Percentiles rank a stretch among this genome's conserved stretches.
Evolutionary conservation across 2,888 invertebrate genomes (phyloP).

Genomic region (Spicauda simplicius): DNA sequence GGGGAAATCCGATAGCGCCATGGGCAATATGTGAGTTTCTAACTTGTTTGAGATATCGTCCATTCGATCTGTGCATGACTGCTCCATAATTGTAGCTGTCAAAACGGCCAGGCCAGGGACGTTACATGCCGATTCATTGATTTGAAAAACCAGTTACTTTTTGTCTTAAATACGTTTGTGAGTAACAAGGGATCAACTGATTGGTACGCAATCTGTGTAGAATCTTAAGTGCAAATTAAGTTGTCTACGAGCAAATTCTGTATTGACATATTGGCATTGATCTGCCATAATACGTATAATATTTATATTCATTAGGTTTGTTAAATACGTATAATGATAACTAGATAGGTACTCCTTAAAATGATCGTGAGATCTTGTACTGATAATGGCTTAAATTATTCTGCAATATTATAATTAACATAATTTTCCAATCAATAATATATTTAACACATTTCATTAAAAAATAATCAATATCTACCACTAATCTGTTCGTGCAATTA

Average conservation of each 20-base stretch:
- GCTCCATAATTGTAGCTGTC: constrained; percentile 56
- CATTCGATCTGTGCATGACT: constrained; percentile 54
- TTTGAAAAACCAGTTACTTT: constrained; percentile 46
- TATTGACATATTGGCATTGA: constrained; percentile 2
- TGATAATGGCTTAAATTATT: not conserved
- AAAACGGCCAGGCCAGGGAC: constrained; percentile 57
- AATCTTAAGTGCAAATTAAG: not conserved
- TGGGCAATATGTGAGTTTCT: constrained; percentile 10
- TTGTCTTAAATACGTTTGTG: constrained; percentile 31
- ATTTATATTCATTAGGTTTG: not conserved
- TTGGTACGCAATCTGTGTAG: not conserved
- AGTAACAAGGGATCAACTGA: constrained; percentile 6
- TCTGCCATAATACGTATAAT: not conserved
- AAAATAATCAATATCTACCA: too few relatives aligned
- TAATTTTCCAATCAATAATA: too few relatives aligned
- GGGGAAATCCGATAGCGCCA: constrained; percentile 16
- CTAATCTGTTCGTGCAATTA: too few relatives aligned
- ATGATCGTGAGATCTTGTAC: not conserved
- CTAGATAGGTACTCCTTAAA: not conserved
- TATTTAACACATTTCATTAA: too few relatives aligned
- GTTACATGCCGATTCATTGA: constrained; percentile 46
- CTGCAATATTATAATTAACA: not conserved
- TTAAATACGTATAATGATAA: not conserved
- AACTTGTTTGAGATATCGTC: constrained; percentile 34
- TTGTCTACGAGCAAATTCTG: not conserved